Base-by-base conservation (phyloP, 2,888 invertebrate species). In the Tipula vernalis region DNA sequence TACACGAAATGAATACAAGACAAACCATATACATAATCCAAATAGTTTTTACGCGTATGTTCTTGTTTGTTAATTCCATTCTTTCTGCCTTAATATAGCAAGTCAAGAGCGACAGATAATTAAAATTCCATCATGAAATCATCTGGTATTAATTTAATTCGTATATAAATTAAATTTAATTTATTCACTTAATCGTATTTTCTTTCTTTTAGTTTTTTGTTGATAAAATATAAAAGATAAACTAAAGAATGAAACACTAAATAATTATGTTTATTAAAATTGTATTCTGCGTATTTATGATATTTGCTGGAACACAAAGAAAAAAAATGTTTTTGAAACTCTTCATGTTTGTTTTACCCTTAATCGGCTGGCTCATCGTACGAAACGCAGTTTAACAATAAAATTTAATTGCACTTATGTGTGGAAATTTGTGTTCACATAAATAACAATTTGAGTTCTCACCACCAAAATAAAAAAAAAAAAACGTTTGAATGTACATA, bases 91-190 rank as follows among this genome's bases (percentile, higher is more conserved):
- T 71, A 71, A 71, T 28, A 71, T 10, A 71, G 28, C n/a, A 71
- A 71, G 71, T 71, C 71, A 10, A 71, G 71, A 71, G 12, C 18
- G 71, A 71, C 71, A 71, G 71, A 71, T 71, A 71, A 71, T 71
- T 71, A 71, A 71, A 71, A 71, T 71, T 71, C 71, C 71, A 71
- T 71, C 71, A 71, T 71, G 71, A 71, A 71, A 71, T 71, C 71
- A 71, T 71, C 71, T 71, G 71, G 71, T 71, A 71, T 71, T 71
- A 71, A 71, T 71, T 71, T 71, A 71, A 71, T 71, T 71, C 28
- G 5, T 71, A 71, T 28, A 71, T 71, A 71, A 71, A 71, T 71
- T 71, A 28, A 71, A 71, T 71, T 71, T 71, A 71, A 71, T 71
- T 71, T 71, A 71, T 71, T 28, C 71, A 71, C 71, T 71, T 71